Conservation (phyloP, 2,888 invertebrate genomes). For the Elysia crispata region DNA sequence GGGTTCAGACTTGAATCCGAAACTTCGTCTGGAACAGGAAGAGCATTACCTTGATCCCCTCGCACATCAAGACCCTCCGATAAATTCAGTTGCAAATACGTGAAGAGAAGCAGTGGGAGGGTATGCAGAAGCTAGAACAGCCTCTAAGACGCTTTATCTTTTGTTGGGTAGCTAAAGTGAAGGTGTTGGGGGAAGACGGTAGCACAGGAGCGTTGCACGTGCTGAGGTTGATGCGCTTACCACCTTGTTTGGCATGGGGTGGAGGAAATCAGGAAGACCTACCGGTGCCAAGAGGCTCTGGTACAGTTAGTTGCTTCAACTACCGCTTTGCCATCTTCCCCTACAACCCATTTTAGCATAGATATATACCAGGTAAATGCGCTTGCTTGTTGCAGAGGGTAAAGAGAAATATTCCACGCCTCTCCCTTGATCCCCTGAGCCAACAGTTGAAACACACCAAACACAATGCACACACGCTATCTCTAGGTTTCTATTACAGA, state of each 20-base stretch:
- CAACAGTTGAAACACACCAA: no score
- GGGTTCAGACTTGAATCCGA: slow-evolving; percentile 16
- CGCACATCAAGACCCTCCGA: neutral
- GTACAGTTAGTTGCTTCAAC: neutral
- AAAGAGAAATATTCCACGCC: no score
- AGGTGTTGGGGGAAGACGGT: slow-evolving; percentile 54
- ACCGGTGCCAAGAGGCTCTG: neutral
- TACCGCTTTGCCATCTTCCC: neutral
- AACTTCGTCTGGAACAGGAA: no score
- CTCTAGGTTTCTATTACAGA: neutral
- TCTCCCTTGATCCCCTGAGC: no score
- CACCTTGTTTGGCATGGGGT: slow-evolving; percentile 71
- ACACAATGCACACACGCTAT: neutral
- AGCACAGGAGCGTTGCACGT: slow-evolving; percentile 46
- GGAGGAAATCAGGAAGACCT: neutral
- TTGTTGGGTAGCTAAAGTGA: slow-evolving; percentile 55
- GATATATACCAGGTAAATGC: no score
- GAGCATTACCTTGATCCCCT: no score
- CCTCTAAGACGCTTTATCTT: slow-evolving; percentile 32
- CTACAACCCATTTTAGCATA: neutral
- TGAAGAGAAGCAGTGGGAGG: slow-evolving; percentile 20
- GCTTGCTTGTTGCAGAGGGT: no score
- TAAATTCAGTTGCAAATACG: no score
- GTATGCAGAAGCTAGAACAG: slow-evolving; percentile 38
- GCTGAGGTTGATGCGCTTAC: slow-evolving; percentile 66